phyloP scores from a whole-genome alignment of 2,113 vertebrate species.

The Theropithecus gelada region DNA sequence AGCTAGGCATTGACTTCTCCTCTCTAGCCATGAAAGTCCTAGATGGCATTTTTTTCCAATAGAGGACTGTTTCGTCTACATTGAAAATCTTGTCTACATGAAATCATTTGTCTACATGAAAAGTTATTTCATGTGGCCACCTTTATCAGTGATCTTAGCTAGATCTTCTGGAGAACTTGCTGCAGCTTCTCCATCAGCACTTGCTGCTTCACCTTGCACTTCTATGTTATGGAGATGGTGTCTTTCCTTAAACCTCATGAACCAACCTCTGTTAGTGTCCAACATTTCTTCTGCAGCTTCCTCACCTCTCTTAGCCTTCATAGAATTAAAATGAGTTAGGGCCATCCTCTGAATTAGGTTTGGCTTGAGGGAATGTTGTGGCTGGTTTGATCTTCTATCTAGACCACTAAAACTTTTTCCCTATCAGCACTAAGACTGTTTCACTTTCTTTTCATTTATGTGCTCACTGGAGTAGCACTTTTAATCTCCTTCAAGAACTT shows the following conservation, averaged over 20 bases:
- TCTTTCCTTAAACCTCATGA: background rate
- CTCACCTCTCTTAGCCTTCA: background rate
- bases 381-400: background rate
- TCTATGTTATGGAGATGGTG: background rate
- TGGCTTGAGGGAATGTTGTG: background rate
- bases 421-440: background rate
- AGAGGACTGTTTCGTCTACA: background rate
- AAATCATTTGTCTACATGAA: background rate
- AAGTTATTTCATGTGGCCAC: background rate
- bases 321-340: background rate
- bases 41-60: background rate
- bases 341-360: background rate
- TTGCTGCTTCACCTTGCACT: background rate
- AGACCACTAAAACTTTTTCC: background rate
- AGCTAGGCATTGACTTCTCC: background rate
- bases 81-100: background rate
- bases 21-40: background rate
- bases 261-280: background rate
- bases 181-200: background rate
- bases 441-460: background rate
- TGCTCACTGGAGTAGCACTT: background rate
- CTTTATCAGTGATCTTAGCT: background rate
- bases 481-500: background rate
- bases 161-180: background rate
- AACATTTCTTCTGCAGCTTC: background rate